Base-by-base conservation (phyloP, 2,797 vertebrate species). In the Staurois parvus region DNA sequence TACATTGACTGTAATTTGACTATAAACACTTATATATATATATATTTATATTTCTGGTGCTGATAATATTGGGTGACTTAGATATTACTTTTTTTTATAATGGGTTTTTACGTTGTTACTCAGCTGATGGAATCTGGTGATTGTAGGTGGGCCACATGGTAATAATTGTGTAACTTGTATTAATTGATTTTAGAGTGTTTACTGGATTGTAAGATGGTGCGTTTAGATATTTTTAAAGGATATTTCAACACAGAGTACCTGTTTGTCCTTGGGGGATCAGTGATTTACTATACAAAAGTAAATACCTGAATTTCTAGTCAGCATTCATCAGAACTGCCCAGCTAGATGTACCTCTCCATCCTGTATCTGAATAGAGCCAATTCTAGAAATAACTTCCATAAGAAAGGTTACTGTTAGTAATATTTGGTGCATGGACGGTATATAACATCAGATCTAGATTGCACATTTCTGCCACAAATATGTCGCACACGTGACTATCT, bases 1-100 rank as follows among this genome's bases (percentile, higher is more conserved):
- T 73, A 45, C 24, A 73, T 73, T 26, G n/a, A 42, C 72, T 73
- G n/a, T 45, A 17, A 73, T 29, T 4, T 45, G 40, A 73, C 40
- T 73, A 37, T 72, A 37, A 42, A 45, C 24, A 73, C 37, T 45
- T 40, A 28, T 72, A 26, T 17, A 19, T 52, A 64, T n/a, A 62
- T 28, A 30, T 45, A 45, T 45, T 45, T 13, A 19, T 30, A 21
- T 72, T 72, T 72, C 13, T 73, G 72, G 40, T 73, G 72, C 72
- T 73, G 72, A 73, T 42, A 42, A 26, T 73, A 0, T 28, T 72
- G 70, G 21, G 34, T 37, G 30, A 70, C n/a, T n/a, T 34, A 2
- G n/a, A 26, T 37, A 37, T 37, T 34, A 3, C 9, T 37, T n/a
- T n/a, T 11, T 64, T 64, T 26, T 13, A 11, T 13, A 64, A 11